These are phyloP conservation scores for Eilema caniola DNA, from an alignment of 2,888 invertebrate genomes.

Conservation along the genomic window DNA sequence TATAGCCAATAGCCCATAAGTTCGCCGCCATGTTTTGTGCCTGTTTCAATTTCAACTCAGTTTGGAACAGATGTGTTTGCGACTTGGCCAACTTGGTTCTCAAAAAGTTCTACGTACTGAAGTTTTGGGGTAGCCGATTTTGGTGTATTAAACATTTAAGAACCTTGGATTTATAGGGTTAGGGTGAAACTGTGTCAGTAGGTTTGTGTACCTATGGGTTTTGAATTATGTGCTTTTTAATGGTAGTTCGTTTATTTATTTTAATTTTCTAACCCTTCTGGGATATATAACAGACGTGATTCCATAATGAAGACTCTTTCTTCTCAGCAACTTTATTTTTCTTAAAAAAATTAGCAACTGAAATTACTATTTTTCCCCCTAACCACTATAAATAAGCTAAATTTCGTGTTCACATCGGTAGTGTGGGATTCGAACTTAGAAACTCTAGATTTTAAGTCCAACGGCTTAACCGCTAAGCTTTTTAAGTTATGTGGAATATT, in stretches of 20 bases:
- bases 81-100: conserved; percentile 32
- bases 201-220: neutral
- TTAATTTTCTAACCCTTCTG: neutral
- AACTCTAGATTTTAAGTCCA: no score
- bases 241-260: neutral
- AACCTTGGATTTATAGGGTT: conserved; percentile 19
- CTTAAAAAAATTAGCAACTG: no score
- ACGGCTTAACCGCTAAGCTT: no score
- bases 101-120: conserved; percentile 23
- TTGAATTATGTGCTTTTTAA: no score
- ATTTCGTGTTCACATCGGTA: no score
- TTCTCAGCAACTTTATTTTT: no score
- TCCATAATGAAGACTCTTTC: no score
- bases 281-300: no score
- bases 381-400: no score
- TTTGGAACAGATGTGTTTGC: conserved; percentile 47
- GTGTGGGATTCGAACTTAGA: no score
- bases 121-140: conserved; percentile 18
- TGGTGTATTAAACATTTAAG: conserved; percentile 33
- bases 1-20: conserved; percentile 42
- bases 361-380: no score
- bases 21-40: conserved; percentile 47
- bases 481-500: no score
- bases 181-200: neutral
- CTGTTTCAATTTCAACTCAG: conserved; percentile 51